phyloP scores from a whole-genome alignment of 2,797 vertebrate genomes.

The Sebastes kiyomatsui region DNA sequence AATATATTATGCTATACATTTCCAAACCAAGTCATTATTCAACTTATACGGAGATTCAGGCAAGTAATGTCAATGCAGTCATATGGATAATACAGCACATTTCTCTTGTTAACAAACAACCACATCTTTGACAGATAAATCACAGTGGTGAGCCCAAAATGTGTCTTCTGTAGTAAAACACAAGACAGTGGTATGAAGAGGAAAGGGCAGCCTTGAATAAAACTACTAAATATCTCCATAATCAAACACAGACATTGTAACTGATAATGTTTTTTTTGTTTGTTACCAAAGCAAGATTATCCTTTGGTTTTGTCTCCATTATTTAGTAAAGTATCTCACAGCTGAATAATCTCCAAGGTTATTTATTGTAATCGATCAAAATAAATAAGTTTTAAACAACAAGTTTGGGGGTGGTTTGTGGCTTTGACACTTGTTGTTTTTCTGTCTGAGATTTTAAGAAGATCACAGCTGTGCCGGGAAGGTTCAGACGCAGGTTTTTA shows the following conservation, averaged over 20 bases:
- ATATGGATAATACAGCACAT: background rate
- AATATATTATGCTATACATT: background rate
- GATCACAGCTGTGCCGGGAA: conserved; percentile 47
- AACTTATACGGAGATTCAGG: background rate
- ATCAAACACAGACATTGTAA: too few species aligned
- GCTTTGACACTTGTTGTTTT: background rate
- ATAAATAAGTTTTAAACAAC: background rate
- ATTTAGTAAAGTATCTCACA: background rate
- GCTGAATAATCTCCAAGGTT: background rate
- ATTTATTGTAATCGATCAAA: too few species aligned
- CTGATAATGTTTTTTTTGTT: background rate
- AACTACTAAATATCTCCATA: background rate
- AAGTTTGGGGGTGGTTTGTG: background rate
- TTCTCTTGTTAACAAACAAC: background rate
- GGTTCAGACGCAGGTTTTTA: conserved; percentile 20
- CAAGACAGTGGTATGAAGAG: background rate
- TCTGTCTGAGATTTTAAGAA: background rate
- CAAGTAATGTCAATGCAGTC: background rate
- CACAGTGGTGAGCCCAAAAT: background rate
- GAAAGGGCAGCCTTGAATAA: background rate
- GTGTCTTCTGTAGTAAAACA: background rate
- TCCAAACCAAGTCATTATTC: background rate
- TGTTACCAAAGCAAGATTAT: background rate
- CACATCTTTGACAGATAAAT: background rate
- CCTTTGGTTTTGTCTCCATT: background rate